These are phyloP conservation scores for Bujurquina vittata DNA, from an alignment of 2,113 vertebrate species.

Conservation along the genomic window DNA sequence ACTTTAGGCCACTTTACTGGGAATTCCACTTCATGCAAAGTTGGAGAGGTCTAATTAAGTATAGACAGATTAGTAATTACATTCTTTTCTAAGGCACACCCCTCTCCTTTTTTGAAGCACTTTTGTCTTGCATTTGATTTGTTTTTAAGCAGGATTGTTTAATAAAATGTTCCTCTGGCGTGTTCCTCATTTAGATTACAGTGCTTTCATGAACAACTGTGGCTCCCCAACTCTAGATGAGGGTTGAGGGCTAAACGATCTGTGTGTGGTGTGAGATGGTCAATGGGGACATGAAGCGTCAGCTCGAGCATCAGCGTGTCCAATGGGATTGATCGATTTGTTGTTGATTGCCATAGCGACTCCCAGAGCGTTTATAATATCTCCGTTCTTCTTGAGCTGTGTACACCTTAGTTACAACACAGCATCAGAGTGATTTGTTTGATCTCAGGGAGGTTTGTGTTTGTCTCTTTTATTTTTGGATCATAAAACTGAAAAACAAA, in stretches of 20 bases:
- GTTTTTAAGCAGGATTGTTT: background rate
- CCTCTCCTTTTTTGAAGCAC: background rate
- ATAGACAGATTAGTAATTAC: background rate
- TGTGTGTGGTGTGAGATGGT: conserved; percentile 20
- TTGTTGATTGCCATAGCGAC: conserved; percentile 59
- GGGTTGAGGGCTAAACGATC: background rate
- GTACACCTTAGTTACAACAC: conserved; percentile 16
- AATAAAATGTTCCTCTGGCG: background rate
- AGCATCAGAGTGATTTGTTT: background rate
- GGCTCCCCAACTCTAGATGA: background rate
- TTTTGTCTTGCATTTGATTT: background rate
- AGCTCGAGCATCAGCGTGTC: conserved; percentile 51
- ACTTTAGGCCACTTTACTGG: background rate
- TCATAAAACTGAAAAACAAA: background rate
- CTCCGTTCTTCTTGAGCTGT: conserved; percentile 36
- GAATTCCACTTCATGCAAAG: background rate
- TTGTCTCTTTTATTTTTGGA: background rate
- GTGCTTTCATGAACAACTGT: background rate
- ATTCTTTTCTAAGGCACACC: background rate
- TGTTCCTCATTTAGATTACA: background rate
- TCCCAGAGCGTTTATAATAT: conserved; percentile 52
- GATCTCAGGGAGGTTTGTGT: background rate
- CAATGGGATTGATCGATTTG: conserved; percentile 64
- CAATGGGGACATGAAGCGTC: conserved; percentile 57
- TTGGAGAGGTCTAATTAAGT: background rate